Evolutionary conservation across 1,140 invertebrate species (phyloP), one percentile per base, ranked within the genome.

Genomic region (Maconellicoccus hirsutus): DNA sequence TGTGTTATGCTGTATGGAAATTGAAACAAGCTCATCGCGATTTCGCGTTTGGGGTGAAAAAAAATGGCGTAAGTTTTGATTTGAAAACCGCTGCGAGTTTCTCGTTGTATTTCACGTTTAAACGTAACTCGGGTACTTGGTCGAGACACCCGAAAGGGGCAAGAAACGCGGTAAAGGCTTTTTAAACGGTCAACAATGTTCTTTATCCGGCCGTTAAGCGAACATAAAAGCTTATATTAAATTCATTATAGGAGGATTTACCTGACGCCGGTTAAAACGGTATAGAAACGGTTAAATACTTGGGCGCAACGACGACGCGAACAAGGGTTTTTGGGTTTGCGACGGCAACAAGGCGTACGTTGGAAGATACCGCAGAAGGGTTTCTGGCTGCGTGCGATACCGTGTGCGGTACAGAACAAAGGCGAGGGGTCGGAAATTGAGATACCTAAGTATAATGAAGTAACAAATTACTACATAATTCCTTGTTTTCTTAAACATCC

Each of bases 381-480:
- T 52, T 38, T n/a, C n/a, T 33, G 29, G 29, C 3, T 33, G 29
- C 12, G 29, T 33, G 29, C 12, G 29, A 33, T 6, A 52, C 42
- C 16, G 42, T 19, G 42, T 52, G 42, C 6, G 4, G n/a, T 52
- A 52, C 29, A 33, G 3, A 14, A 52, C 6, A 19, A 8, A 52
- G 42, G 16, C n/a, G 42, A 19, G n/a, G 10, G n/a, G 42, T 8
- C 6, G 42, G 42, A 52, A 52, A 52, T 52, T 52, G 42, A 52
- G 42, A 52, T 52, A 52, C 42, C 42, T 52, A 52, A 52, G 42
- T 52, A 52, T 52, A 52, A 52, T 52, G 42, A 52, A 52, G 42
- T 52, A 52, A 52, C 42, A 52, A 52, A 52, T 52, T 52, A 52
- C 42, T 52, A 52, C 42, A 52, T 52, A 52, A 52, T 52, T 52